Evolutionary conservation across 1,140 invertebrate genomes (phyloP), one percentile per base, ranked within the genome.

Genomic region (Eriocheir sinensis): DNA sequence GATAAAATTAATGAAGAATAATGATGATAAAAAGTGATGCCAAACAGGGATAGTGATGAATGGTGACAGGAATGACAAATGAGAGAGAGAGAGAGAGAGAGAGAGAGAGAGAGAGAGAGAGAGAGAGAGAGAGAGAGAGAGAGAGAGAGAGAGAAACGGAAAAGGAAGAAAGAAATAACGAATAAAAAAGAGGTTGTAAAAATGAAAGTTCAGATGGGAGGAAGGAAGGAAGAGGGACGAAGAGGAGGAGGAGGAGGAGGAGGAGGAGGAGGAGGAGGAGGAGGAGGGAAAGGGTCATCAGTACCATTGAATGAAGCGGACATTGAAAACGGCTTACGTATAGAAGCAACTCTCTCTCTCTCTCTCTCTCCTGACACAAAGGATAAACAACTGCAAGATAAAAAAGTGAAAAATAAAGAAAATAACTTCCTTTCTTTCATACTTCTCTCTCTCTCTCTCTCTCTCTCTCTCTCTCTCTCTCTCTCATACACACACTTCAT

Each of bases 391-490:
- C n/a, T n/a, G n/a, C n/a, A n/a, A n/a, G n/a, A n/a, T n/a, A n/a
- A n/a, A n/a, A n/a, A n/a, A n/a, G n/a, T n/a, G n/a, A n/a, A n/a
- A n/a, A n/a, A n/a, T n/a, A n/a, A n/a, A n/a, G n/a, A n/a, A n/a
- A n/a, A n/a, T n/a, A n/a, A n/a, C n/a, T 48, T 48, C 44, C 44
- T 48, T 4, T 48, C 44, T 48, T 15, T 48, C 44, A 8, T 48
- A 4, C 15, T 15, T 48, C 44, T 48, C 44, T 48, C 44, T 48
- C 44, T 48, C 44, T 48, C 60, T 72, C 60, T 72, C 60, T 72
- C 60, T 72, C 60, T 72, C 60, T 72, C 60, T 72, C 60, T 72
- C 60, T 72, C 60, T 72, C 60, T 72, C 60, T 72, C 60, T 72
- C 4, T 72, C 60, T 72, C 60, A n/a, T n/a, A 8, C n/a, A n/a